A percentile compares a stretch with the other conserved stretches of the same genome.
Evolutionary conservation across 2,113 vertebrate genomes (phyloP).

Genomic region (Grantiella picta): DNA sequence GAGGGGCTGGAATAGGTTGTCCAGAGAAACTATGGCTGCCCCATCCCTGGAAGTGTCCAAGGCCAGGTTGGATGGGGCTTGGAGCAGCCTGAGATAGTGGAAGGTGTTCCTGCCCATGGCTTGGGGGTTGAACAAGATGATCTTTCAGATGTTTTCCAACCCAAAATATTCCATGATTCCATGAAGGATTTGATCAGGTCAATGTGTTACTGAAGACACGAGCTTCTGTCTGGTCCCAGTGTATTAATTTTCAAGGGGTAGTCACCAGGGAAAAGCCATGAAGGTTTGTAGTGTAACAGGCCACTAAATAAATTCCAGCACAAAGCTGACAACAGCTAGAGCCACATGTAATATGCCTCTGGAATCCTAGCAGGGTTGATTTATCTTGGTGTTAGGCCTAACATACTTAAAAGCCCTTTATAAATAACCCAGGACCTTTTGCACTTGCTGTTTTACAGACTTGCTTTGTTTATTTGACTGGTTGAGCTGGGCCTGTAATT

Average conservation of each 20-base stretch:
- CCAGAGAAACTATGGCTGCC: neutral
- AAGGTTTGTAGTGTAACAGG: neutral
- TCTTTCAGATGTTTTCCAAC: neutral
- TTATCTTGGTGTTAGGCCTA: constrained; percentile 67
- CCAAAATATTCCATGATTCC: neutral
- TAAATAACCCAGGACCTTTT: constrained; percentile 66
- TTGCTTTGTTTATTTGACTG: constrained; percentile 62
- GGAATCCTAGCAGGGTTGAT: constrained; percentile 45
- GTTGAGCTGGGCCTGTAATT: constrained; percentile 41
- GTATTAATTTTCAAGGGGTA: neutral
- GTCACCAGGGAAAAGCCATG: neutral
- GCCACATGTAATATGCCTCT: constrained; percentile 30
- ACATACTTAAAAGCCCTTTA: constrained; percentile 59
- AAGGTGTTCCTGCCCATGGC: neutral
- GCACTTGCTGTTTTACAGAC: constrained; percentile 50
- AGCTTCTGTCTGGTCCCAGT: neutral
- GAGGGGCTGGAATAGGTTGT: neutral
- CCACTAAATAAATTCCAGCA: constrained; percentile 9
- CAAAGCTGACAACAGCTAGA: constrained; percentile 53
- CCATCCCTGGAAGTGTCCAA: neutral
- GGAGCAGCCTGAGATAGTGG: neutral
- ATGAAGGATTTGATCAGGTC: neutral
- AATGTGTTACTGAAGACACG: neutral
- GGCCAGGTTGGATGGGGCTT: neutral
- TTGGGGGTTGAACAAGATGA: neutral